Conservation (phyloP, 2,888 invertebrate species). For the Ditula angustiorana region DNA sequence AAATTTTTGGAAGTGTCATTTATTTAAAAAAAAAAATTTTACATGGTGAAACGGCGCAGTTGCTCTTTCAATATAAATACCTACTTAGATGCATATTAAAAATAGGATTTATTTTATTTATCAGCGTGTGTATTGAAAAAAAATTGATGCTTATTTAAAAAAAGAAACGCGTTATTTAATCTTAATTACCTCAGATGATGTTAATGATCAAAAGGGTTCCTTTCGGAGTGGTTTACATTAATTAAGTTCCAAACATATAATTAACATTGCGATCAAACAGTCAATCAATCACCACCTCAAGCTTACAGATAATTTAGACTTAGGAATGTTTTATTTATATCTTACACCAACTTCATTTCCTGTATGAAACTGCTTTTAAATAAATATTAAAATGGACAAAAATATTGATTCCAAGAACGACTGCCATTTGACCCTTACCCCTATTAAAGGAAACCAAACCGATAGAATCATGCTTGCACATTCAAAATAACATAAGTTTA, state of each 20-base stretch:
- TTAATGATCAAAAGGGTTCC: conserved; percentile 16
- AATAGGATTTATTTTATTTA: too few species aligned
- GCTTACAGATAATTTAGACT: background rate
- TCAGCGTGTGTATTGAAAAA: too few species aligned
- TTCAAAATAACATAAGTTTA: too few species aligned
- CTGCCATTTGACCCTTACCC: too few species aligned
- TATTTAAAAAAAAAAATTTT: too few species aligned
- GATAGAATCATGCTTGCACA: too few species aligned
- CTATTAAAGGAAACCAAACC: too few species aligned
- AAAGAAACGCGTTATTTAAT: background rate
- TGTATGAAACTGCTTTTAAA: background rate
- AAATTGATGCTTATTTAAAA: background rate
- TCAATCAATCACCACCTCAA: conserved; percentile 5
- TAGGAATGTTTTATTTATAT: conserved; percentile 7
- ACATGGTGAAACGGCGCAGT: too few species aligned
- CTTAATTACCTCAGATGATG: background rate
- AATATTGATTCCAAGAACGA: too few species aligned
- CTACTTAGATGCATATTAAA: too few species aligned
- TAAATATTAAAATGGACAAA: background rate
- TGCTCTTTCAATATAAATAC: too few species aligned
- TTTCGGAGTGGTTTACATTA: conserved; percentile 6
- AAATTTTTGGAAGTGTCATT: too few species aligned
- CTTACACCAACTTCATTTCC: background rate
- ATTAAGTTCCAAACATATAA: conserved; percentile 28
- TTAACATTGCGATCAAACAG: conserved; percentile 8